These are phyloP conservation scores for Pachymerium ferrugineum DNA, from an alignment of 2,888 invertebrate genomes.

Conservation along the genomic window DNA sequence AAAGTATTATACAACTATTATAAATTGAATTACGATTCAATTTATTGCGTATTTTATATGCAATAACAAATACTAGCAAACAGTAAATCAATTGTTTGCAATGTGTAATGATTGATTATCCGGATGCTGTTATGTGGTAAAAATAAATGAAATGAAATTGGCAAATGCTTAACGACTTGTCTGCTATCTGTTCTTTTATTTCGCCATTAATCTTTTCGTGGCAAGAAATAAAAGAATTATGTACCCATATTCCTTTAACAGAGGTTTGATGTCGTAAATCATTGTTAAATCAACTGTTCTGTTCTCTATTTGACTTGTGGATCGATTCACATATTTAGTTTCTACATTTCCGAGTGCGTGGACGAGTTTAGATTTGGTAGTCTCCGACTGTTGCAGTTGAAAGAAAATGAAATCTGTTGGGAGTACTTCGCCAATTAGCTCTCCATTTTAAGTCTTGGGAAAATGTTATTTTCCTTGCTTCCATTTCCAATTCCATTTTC, in stretches of 20 bases:
- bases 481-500: conserved; percentile 6
- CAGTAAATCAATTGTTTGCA: too few species aligned
- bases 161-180: conserved; percentile 9
- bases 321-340: neutral
- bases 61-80: too few species aligned
- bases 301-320: neutral
- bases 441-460: conserved; percentile 4
- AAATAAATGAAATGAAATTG: neutral
- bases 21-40: too few species aligned
- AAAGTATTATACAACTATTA: too few species aligned
- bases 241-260: conserved; percentile 7
- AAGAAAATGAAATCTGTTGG: conserved; percentile 12
- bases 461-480: neutral
- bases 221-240: neutral
- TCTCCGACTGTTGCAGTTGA: conserved; percentile 1
- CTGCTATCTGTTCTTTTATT: conserved; percentile 11
- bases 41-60: too few species aligned
- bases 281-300: neutral
- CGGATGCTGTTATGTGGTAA: neutral
- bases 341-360: neutral
- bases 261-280: neutral
- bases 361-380: neutral
- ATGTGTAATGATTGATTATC: too few species aligned
- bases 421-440: conserved; percentile 22
- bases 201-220: conserved; percentile 3